These are phyloP conservation scores for Taeniopygia guttata DNA, from an alignment of 2,797 vertebrate species.

Conservation along the genomic window DNA sequence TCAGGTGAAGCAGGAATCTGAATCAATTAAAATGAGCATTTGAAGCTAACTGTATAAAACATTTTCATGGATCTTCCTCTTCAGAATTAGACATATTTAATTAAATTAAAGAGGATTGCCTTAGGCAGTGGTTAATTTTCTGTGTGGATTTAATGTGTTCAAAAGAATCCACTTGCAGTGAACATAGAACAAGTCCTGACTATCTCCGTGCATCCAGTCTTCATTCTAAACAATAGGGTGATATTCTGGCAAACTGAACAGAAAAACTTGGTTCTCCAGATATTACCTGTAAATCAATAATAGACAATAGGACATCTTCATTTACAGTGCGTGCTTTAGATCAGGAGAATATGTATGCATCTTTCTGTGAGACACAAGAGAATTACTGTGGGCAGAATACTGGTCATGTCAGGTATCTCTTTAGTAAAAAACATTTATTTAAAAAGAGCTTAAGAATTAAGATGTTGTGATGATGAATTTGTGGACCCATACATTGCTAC, in stretches of 20 bases:
- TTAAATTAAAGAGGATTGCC: neutral
- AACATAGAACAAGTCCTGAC: neutral
- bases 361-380: neutral
- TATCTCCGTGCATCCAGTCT: neutral
- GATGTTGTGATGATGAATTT: neutral
- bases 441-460: neutral
- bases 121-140: neutral
- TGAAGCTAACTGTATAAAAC: constrained; percentile 5
- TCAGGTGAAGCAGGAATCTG: neutral
- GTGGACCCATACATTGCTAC: neutral
- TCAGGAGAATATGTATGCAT: neutral
- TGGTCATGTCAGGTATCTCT: neutral
- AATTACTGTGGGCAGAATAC: neutral
- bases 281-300: neutral
- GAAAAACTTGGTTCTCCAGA: neutral
- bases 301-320: neutral
- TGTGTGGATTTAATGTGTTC: neutral
- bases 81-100: neutral
- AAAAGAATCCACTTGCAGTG: neutral
- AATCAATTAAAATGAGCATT: neutral
- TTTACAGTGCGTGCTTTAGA: neutral
- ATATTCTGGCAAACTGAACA: neutral
- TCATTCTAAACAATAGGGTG: neutral
- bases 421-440: neutral
- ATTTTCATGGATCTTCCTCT: neutral